Base-by-base conservation (phyloP, 2,113 vertebrate genomes). In the Mustela nigripes region DNA sequence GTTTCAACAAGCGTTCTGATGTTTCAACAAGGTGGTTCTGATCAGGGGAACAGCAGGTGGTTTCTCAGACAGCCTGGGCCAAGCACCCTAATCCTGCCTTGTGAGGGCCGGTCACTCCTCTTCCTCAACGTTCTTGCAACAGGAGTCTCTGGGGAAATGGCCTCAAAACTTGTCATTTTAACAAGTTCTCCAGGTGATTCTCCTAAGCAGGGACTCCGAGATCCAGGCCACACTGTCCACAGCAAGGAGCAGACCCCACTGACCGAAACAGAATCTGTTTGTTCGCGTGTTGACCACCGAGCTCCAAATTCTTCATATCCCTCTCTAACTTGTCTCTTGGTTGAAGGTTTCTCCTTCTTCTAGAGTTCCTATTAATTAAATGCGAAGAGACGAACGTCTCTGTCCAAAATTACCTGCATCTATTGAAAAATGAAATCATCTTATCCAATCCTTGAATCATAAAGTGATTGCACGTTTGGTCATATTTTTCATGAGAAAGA, bases 241-340 rank as follows among this genome's bases (percentile, higher is more conserved):
- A 33, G 19, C 2, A 31, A 36, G 18, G 22, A 65, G 24, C 22
- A 80, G 15, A 31, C 39, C 36, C 71, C 48, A 0, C 3, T 8
- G 42, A 5, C 45, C 36, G 1, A n/a, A 21, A 1, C 0, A 5
- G 39, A 15, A 9, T 28, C 45, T 45, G 16, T 5, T 5, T 45
- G 16, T 5, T 7, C 10, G 8, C 16, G 2, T 1, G 2, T 21
- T 4, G 7, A 58, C 39, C 8, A 1, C 6, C 12, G 9, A 0
- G 5, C 28, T 26, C 21, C 7, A 6, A 0, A 0, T 2, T 31
- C 39, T 76, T 67, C 50, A 5, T 2, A 10, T 4, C 9, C 11
- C 33, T n/a, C 18, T 84, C 11, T 24, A 31, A 11, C 3, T 7
- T 15, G 14, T 21, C 26, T 60, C 11, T n/a, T 10, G 33, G 21